Evolutionary conservation across 2,113 vertebrate genomes (phyloP), one percentile per base, ranked within the genome.

Genomic region (Ceyx cyanopectus): DNA sequence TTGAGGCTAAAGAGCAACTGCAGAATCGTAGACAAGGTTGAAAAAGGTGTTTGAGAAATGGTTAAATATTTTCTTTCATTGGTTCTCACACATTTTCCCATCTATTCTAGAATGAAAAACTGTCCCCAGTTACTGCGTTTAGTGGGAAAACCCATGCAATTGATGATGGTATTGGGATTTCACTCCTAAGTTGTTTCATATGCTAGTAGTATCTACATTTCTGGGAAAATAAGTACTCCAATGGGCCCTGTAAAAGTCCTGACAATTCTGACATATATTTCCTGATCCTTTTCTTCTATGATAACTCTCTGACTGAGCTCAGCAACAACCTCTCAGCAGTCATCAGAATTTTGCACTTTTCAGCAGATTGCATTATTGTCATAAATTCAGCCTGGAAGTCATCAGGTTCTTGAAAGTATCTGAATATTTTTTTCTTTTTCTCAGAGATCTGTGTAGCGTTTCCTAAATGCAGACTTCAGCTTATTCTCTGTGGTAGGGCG

Each of bases 381-480:
- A 29, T 18, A 63, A 84, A 19, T n/a, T 8, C 11, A 81, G 11
- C 10, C 8, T 81, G 32, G 57, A 87, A 78, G 15, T 62, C 8
- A 46, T 10, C 21, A 34, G 19, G 5, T 60, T 73, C 43, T 43
- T 72, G 26, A 85, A 75, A 4, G 3, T 21, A 14, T 10, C 46
- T 85, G 48, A 70, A n/a, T 67, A 58, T 72, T 81, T 88, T 63
- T 14, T 53, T 82, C 9, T 1, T 1, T 19, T 76, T 20, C 27
- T 67, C 12, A 17, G 63, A 76, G 20, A 53, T 8, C 12, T 45
- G 0, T 19, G 4, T 10, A 27, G 11, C 1, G 0, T 48, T 74
- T 58, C 23, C 46, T 62, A 75, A 74, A 43, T 3, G 2, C 3
- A 72, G 34, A 79, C 29, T 27, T 9, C 32, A n/a, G 6, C 15